Evolutionary conservation across 2,888 invertebrate species (phyloP), one percentile per base, ranked within the genome.

Genomic region (Odontocolon sp.): DNA sequence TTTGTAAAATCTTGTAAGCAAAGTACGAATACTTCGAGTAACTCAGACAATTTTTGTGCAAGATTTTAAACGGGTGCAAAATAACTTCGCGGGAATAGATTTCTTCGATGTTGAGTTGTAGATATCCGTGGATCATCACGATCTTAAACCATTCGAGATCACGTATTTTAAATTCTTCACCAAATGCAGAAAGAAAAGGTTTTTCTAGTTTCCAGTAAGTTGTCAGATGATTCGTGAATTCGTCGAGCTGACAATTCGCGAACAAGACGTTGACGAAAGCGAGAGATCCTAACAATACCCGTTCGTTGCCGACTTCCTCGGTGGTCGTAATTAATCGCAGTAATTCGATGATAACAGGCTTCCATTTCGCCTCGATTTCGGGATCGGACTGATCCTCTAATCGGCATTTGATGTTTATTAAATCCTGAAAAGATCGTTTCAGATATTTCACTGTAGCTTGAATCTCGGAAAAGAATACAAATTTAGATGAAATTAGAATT

Each of bases 21-120:
- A 92, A 89, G 78, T 91, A 92, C 76, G 92, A 92, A 79, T 91
- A 90, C 82, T 90, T 90, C n/a, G 92, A 92, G 81, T 93, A 93
- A 76, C 63, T 91, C 87, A 91, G 91, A 91, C 85, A 91, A 88
- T 91, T 91, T 85, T 50, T 83, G 11, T 75, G 88, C 76, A 80
- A 90, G 79, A 83, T 91, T 80, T 83, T 88, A 70, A 87, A 92
- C 83, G 75, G 87, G 79, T 59, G 78, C 70, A 70, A 84, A 77
- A 77, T 92, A 81, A 81, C 90, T 40, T 83, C 82, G n/a, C 63
- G 59, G 2, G 71, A 71, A 52, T 79, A 73, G 11, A 77, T 33
- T 26, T 70, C 38, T 31, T 75, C 56, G 2, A 47, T 56, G 73
- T 85, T 85, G 1, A 83, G 50, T 80, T 86, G 85, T 23, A 89